Evolutionary conservation across 1,140 invertebrate species (phyloP), one percentile per base, ranked within the genome.

Genomic region (Neodiprion lecontei): DNA sequence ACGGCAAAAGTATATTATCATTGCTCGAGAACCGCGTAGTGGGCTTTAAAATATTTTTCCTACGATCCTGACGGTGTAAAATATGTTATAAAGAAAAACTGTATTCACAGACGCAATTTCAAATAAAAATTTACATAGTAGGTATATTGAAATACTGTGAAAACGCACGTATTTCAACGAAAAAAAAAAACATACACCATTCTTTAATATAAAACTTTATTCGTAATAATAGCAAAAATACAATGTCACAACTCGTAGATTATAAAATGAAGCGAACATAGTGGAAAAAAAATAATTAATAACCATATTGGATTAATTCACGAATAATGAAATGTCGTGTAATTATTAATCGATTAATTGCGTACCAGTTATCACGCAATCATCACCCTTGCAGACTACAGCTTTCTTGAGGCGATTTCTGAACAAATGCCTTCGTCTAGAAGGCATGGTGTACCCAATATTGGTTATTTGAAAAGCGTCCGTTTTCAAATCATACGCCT

Each of bases 401-500:
- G 91, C 82, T 40, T 84, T 84, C 0, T 85, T 81, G 11, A 91
- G 73, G 1, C 79, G 82, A n/a, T 88, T 84, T 66, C 83, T 83
- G 77, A 89, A 91, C 86, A 81, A 87, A 17, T 88, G 78, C 75
- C 87, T 84, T 1, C 85, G 73, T 7, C 82, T 78, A 0, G 87
- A 88, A 72, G 92, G 81, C 77, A 91, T 87, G 47, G 84, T 84
- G 49, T 88, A 84, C 4, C 84, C 89, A 21, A 92, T 87, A 85
- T 96, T 96, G 0, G 82, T 80, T 80, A 96, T 74, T 88, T 96
- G 94, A 82, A 91, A 92, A 0, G 91, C 91, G 85, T 96, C 95
- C 0, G 79, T 70, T 1, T 80, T 80, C 3, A 96, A 75, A 81
- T 96, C 89, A 80, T 96, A 96, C 7, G 90, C 90, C 86, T 96